Evolutionary conservation across 2,113 vertebrate genomes (phyloP).

Genomic region (Ariopsis seemanni): DNA sequence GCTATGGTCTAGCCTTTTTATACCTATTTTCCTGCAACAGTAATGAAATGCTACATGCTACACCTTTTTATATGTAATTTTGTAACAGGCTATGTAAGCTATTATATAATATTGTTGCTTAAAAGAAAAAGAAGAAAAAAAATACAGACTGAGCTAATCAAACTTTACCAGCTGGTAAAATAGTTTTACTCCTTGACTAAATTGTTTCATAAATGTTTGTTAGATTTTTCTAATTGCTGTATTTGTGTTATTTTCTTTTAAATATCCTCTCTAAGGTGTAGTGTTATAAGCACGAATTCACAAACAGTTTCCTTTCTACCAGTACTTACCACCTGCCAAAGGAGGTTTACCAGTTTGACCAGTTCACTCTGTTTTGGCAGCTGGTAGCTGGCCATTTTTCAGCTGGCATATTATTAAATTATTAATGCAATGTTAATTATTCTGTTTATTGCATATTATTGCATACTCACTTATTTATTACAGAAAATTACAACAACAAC

Average conservation of each 20-base stretch:
- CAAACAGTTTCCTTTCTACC: background rate
- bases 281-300: background rate
- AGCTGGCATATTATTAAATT: background rate
- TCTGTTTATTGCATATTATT: background rate
- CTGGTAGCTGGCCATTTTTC: background rate
- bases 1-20: background rate
- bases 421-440: background rate
- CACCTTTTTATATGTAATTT: background rate
- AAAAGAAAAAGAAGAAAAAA: background rate
- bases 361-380: background rate
- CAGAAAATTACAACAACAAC: background rate
- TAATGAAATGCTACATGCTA: no score
- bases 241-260: background rate
- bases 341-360: background rate
- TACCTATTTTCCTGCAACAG: background rate
- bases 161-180: background rate
- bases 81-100: background rate
- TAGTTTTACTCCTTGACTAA: background rate
- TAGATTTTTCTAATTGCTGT: background rate
- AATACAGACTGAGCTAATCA: background rate
- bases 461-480: background rate
- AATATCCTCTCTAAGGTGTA: background rate
- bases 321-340: background rate
- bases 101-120: background rate
- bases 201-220: background rate